Evolutionary conservation across 2,113 vertebrate genomes (phyloP).

Genomic region (Mionectes macconnelli): DNA sequence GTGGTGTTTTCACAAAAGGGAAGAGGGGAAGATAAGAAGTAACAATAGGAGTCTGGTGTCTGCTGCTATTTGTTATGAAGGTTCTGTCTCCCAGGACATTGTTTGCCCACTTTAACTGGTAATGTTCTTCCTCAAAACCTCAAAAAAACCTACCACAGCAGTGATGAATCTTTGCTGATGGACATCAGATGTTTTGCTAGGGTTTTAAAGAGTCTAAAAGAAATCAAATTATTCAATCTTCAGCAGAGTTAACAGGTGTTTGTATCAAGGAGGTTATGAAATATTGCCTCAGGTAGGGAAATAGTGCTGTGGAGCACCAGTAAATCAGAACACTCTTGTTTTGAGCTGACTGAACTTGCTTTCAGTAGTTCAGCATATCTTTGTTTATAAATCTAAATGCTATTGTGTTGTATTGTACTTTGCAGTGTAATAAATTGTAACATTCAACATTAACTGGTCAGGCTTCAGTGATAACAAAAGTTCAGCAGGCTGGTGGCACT

Average conservation of each 20-base stretch:
- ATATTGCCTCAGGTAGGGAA: background rate
- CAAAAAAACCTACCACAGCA: background rate
- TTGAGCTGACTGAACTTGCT: background rate
- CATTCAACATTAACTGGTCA: constrained; percentile 73
- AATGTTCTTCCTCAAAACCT: background rate
- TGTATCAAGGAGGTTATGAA: background rate
- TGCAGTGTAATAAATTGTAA: constrained; percentile 71
- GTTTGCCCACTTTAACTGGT: background rate
- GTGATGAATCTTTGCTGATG: constrained; percentile 18
- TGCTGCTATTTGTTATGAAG: background rate
- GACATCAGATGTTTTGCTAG: constrained; percentile 17
- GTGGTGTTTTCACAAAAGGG: background rate
- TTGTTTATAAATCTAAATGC: constrained; percentile 55
- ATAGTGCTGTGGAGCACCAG: background rate
- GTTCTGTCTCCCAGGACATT: background rate
- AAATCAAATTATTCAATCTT: constrained; percentile 18
- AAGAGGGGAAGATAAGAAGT: background rate
- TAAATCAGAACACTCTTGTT: background rate
- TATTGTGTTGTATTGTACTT: constrained; percentile 52
- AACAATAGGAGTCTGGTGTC: fast-evolving
- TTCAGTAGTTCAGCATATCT: constrained; percentile 27
- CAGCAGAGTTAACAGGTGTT: background rate
- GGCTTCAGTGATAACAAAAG: constrained; percentile 75
- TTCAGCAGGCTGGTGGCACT: constrained; percentile 60
- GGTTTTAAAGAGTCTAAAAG: background rate